phyloP scores from a whole-genome alignment of 2,113 vertebrate species.

The Hyaena hyaena region DNA sequence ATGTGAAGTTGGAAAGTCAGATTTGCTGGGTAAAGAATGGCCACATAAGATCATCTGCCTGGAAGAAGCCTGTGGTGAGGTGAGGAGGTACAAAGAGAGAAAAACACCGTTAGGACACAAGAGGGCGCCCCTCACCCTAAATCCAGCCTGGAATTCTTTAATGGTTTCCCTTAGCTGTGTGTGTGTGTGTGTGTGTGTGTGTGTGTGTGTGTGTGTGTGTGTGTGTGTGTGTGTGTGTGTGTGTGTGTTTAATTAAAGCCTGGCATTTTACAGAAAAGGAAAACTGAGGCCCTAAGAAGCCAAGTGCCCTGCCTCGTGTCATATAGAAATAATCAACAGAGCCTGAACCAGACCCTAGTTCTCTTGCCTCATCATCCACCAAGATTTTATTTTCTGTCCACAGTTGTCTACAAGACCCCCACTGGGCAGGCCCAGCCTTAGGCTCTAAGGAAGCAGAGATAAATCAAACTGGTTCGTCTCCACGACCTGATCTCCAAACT shows the following conservation, averaged over 20 bases:
- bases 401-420: neutral
- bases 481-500: neutral
- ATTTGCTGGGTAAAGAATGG: neutral
- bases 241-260: neutral
- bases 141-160: neutral
- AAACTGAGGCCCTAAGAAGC: neutral
- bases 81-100: neutral
- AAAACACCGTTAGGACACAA: constrained; percentile 55
- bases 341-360: neutral
- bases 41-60: neutral
- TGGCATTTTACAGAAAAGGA: neutral
- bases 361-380: neutral
- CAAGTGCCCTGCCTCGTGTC: neutral
- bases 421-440: neutral
- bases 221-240: too few species aligned
- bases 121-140: constrained; percentile 68
- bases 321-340: neutral
- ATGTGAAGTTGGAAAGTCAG: neutral
- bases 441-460: neutral
- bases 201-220: too few species aligned
- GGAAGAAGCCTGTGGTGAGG: neutral
- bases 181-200: too few species aligned
- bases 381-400: constrained; percentile 29
- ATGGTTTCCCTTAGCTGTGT: neutral
- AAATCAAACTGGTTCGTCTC: neutral